Conservation (phyloP, 2,888 invertebrate species). For the Pyrrhosoma nymphula region DNA sequence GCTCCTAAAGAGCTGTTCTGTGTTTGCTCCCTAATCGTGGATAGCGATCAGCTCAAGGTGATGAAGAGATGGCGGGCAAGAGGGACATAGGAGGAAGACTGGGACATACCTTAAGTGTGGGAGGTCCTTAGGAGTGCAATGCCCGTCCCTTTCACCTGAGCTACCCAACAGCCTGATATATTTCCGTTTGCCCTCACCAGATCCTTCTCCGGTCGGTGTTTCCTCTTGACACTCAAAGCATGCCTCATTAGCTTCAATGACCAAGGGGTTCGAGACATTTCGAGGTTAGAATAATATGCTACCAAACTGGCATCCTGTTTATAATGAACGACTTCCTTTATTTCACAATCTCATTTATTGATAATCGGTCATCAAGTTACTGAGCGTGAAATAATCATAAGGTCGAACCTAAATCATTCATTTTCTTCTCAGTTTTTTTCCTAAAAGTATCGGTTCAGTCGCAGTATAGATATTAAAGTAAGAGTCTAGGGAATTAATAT, state of each 20-base stretch:
- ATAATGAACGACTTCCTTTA: background rate
- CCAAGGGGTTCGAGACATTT: background rate
- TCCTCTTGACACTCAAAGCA: background rate
- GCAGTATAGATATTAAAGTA: too few species aligned
- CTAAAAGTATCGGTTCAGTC: too few species aligned
- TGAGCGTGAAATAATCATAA: background rate
- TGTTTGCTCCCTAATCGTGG: conserved; percentile 44
- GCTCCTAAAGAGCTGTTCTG: conserved; percentile 44
- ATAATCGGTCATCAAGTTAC: background rate
- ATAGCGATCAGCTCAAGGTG: conserved; percentile 35
- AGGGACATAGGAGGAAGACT: background rate
- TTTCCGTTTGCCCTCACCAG: background rate
- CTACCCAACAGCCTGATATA: background rate
- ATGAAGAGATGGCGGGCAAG: conserved; percentile 34
- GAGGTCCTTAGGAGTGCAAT: conserved; percentile 28
- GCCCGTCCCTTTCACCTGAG: background rate
- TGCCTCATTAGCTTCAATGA: background rate
- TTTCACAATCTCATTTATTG: background rate
- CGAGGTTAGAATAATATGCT: background rate
- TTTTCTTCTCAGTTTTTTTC: too few species aligned
- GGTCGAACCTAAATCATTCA: too few species aligned
- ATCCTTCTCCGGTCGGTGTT: background rate
- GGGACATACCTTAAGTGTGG: conserved; percentile 29
- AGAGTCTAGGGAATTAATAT: too few species aligned
- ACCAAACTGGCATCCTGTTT: background rate